These are phyloP conservation scores for Desoria tigrina DNA, from an alignment of 2,888 invertebrate genomes.

Conservation along the genomic window DNA sequence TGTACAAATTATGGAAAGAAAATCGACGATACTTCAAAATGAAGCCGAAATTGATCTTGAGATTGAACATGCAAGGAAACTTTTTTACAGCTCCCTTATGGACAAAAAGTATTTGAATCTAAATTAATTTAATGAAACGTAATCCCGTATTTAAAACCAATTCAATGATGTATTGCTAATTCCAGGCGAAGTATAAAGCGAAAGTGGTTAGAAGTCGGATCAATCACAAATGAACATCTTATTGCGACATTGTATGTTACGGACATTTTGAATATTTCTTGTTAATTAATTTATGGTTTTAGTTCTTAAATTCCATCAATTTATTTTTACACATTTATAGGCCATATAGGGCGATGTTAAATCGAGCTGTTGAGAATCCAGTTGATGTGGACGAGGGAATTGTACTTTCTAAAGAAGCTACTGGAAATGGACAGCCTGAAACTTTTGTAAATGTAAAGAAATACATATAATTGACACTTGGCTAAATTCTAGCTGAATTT, in stretches of 20 bases:
- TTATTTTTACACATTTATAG: constrained; percentile 19
- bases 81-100: constrained; percentile 32
- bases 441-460: too few relatives aligned
- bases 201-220: constrained; percentile 43
- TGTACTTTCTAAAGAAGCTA: too few relatives aligned
- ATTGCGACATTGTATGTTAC: constrained; percentile 44
- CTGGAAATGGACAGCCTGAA: too few relatives aligned
- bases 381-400: too few relatives aligned
- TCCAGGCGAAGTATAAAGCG: constrained; percentile 39
- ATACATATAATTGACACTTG: too few relatives aligned
- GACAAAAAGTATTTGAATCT: constrained; percentile 38
- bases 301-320: neutral
- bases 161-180: too few relatives aligned
- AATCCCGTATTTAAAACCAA: constrained; percentile 1
- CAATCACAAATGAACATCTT: constrained; percentile 42
- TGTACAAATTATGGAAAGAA: too few relatives aligned
- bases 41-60: constrained; percentile 24
- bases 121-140: constrained; percentile 3
- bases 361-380: neutral
- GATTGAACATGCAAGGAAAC: constrained; percentile 36
- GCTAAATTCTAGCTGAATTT: too few relatives aligned
- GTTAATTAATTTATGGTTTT: neutral
- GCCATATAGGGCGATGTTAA: constrained; percentile 46
- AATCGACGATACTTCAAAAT: neutral
- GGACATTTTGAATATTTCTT: neutral